Base-by-base conservation (phyloP, 1,140 invertebrate species). In the Drosophila nigrodunni region DNA sequence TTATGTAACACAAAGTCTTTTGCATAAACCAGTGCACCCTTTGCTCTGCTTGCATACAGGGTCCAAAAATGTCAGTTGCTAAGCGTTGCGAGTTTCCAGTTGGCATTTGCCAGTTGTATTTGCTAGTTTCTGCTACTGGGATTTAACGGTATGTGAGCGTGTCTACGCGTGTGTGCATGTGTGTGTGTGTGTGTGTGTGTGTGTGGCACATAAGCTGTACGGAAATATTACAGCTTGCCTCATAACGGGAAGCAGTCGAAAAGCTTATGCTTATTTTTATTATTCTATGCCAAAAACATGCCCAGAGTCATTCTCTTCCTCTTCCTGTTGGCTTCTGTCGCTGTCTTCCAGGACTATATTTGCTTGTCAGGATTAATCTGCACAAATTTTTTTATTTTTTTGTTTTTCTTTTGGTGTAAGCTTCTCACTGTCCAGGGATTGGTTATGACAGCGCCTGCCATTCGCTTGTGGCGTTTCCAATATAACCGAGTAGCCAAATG, bases 221-320 rank as follows among this genome's bases (percentile, higher is more conserved):
- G 85, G 80, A 88, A 89, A 88, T 89, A 88, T 89, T 88, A 77
- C 86, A 81, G 76, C 39, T 80, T 78, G 75, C 75, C 75, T 86
- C 64, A 81, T 86, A 78, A 72, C 78, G 50, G 59, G 34, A 39
- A 47, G 60, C 43, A 59, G 76, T 70, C 75, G 46, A 72, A 79
- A 70, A 82, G 85, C 85, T 88, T 83, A 80, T 78, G 70, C 69
- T 82, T 71, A 76, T 81, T 85, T 65, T 71, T 78, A 66, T 58
- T 74, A 61, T 67, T 78, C 49, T 62, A 69, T 76, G 66, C 64
- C 58, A 69, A 70, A 30, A 70, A 73, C 66, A 69, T 70, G 66
- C 34, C 50, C 41, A 57, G 58, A 9, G 37, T 68, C 55, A 47
- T 60, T 13, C 46, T 64, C 61, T 37, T 8, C 35, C 43, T 30